A percentile compares a stretch with the other conserved stretches of the same genome.
These are phyloP conservation scores for Ditula angustiorana DNA, from an alignment of 2,888 invertebrate species.

Conservation along the genomic window DNA sequence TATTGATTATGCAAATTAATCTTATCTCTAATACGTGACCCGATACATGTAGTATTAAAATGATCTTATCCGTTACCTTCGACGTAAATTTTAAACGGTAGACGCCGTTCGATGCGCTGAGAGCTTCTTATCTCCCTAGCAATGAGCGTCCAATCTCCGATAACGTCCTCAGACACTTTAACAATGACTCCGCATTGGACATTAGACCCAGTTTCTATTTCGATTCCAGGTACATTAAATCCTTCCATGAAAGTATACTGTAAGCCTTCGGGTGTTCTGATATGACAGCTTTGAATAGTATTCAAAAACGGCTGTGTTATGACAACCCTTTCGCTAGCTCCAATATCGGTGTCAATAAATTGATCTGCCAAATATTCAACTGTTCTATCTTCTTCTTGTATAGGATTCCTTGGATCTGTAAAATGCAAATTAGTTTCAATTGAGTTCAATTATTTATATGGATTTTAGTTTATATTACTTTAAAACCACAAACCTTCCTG, in stretches of 20 bases:
- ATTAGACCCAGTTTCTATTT: slow-evolving; percentile 4
- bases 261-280: slow-evolving; percentile 33
- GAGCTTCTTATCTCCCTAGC: slow-evolving; percentile 27
- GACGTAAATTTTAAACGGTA: slow-evolving; percentile 31
- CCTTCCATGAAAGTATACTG: slow-evolving; percentile 32
- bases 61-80: slow-evolving; percentile 34
- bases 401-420: slow-evolving; percentile 41
- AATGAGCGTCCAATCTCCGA: slow-evolving; percentile 34
- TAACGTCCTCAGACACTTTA: slow-evolving; percentile 26
- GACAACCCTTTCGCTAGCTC: slow-evolving; percentile 14
- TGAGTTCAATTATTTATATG: background rate
- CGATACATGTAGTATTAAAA: slow-evolving; percentile 16
- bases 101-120: slow-evolving; percentile 16
- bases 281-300: slow-evolving; percentile 33
- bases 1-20: slow-evolving; percentile 14
- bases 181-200: slow-evolving; percentile 24
- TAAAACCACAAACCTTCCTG: slow-evolving; percentile 35
- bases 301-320: slow-evolving; percentile 6
- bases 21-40: slow-evolving; percentile 34
- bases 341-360: slow-evolving; percentile 30
- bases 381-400: slow-evolving; percentile 29
- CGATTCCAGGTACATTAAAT: slow-evolving; percentile 26
- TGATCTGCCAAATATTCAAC: slow-evolving; percentile 23
- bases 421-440: background rate
- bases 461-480: background rate